Evolutionary conservation across 1,140 invertebrate species (phyloP).

Genomic region (Brachystomella parvula): DNA sequence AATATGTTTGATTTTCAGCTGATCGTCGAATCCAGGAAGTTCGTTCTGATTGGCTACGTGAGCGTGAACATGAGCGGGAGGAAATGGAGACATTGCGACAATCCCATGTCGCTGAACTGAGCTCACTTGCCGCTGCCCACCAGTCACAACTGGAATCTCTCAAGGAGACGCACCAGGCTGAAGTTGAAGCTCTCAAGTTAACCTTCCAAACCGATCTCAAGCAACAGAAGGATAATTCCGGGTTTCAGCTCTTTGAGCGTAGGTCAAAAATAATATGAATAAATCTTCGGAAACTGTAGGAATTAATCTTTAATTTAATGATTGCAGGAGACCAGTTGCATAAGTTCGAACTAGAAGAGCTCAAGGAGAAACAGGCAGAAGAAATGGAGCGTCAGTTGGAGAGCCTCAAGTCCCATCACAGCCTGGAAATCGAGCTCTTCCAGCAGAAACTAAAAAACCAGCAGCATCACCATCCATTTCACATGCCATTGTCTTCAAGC

Average conservation of each 20-base stretch:
- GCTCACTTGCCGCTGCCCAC: not conserved
- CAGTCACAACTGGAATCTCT: not conserved
- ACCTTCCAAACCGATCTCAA: not conserved
- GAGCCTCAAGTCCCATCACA: not conserved
- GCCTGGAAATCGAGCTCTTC: not conserved
- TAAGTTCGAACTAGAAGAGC: not conserved
- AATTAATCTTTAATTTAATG: conserved; percentile 1
- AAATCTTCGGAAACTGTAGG: not conserved
- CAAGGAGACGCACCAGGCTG: not conserved
- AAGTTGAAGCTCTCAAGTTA: not conserved
- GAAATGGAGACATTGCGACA: not conserved
- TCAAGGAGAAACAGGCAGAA: not conserved
- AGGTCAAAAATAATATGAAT: not conserved
- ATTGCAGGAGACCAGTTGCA: not conserved
- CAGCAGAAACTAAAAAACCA: not conserved
- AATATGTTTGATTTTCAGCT: conserved; percentile 8
- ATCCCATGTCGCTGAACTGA: not conserved
- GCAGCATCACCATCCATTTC: not conserved
- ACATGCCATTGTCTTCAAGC: too few species aligned
- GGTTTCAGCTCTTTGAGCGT: not conserved
- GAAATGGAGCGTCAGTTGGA: not conserved
- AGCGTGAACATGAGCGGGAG: not conserved
- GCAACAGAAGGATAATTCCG: not conserved
- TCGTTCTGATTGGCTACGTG: not conserved
- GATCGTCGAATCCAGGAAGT: not conserved